A percentile compares a stretch with the other conserved stretches of the same genome.
phyloP scores from a whole-genome alignment of 2,797 vertebrate species.

The Lutjanus argentimaculatus region DNA sequence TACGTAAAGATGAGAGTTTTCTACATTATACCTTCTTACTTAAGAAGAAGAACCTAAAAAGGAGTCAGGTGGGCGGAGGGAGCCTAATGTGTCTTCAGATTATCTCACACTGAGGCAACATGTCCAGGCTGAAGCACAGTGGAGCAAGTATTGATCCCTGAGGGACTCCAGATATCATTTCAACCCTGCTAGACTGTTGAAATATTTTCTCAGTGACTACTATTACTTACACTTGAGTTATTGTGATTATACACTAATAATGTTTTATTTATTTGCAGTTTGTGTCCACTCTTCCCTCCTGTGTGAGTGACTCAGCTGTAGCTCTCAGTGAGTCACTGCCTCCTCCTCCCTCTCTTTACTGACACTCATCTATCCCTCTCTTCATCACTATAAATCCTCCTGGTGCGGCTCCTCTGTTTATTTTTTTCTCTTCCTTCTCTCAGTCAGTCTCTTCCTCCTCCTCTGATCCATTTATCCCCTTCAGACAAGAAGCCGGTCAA shows the following conservation, averaged over 20 bases:
- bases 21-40: no score
- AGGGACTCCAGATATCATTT: background rate
- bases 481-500: conserved; percentile 29
- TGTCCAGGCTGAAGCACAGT: background rate
- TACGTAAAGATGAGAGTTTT: no score
- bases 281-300: background rate
- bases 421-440: background rate
- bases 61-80: no score
- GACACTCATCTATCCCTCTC: background rate
- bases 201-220: background rate
- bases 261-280: background rate
- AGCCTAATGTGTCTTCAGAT: background rate
- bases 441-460: conserved; percentile 4
- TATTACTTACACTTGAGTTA: background rate
- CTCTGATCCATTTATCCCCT: conserved; percentile 34
- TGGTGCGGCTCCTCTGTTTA: background rate
- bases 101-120: background rate
- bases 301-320: conserved; percentile 31
- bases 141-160: conserved; percentile 25
- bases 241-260: background rate
- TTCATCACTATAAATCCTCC: conserved; percentile 53
- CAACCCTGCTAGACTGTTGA: background rate
- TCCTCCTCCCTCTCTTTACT: conserved; percentile 9
- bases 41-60: no score
- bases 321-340: conserved; percentile 16